A percentile compares a stretch with the other conserved stretches of the same genome.
Evolutionary conservation across 2,888 invertebrate genomes (phyloP).

Genomic region (Sminthurides aquaticus): DNA sequence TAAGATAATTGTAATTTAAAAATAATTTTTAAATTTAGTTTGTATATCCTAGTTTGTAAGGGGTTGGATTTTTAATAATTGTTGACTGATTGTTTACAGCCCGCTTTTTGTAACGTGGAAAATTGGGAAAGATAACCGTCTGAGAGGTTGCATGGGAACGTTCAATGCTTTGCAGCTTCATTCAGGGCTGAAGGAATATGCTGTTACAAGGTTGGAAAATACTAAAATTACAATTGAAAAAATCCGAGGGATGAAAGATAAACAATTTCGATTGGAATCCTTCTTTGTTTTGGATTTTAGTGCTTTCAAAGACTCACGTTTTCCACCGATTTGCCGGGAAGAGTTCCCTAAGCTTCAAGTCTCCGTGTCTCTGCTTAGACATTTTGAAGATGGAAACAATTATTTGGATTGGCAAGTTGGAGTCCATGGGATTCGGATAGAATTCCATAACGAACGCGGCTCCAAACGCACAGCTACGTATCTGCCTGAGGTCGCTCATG

Average conservation of each 20-base stretch:
- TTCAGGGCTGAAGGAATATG: constrained; percentile 89
- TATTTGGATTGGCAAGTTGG: constrained; percentile 97
- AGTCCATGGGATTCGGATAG: constrained; percentile 94
- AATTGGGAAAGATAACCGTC: constrained; percentile 86
- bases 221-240: no score
- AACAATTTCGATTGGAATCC: no score
- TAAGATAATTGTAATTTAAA: constrained; percentile 44
- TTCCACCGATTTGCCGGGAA: constrained; percentile 86
- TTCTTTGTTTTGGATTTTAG: constrained; percentile 51
- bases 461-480: constrained; percentile 95
- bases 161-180: constrained; percentile 95
- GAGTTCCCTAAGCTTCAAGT: constrained; percentile 88
- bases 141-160: constrained; percentile 97
- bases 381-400: constrained; percentile 92
- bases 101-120: constrained; percentile 99
- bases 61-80: constrained; percentile 43
- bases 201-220: constrained; percentile 66
- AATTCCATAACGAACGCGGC: constrained; percentile 88
- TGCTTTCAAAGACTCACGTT: constrained; percentile 95
- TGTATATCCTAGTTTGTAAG: no score
- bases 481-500: constrained; percentile 93
- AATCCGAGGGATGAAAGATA: no score
- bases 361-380: constrained; percentile 88
- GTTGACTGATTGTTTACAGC: constrained; percentile 53
- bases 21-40: neutral